Evolutionary conservation across 2,888 invertebrate genomes (phyloP).

Genomic region (Dasysyrphus tricinctus): DNA sequence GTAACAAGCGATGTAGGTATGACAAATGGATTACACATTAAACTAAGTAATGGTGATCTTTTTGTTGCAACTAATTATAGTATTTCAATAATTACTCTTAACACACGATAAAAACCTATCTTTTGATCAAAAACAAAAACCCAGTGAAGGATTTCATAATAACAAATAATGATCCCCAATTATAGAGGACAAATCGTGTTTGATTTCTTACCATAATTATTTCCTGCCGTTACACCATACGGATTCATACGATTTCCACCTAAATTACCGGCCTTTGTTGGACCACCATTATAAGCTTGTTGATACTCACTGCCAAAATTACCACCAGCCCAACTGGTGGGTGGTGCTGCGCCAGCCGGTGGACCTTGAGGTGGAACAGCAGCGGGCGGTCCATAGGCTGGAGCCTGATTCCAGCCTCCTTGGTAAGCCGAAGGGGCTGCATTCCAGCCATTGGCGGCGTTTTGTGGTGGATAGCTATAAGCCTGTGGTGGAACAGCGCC

Average conservation of each 20-base stretch:
- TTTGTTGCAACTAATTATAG: slow-evolving; percentile 3
- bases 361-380: slow-evolving; percentile 77
- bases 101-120: neutral
- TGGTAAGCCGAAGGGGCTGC: slow-evolving; percentile 77
- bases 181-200: slow-evolving; percentile 68
- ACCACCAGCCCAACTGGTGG: slow-evolving; percentile 71
- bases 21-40: slow-evolving; percentile 7
- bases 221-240: slow-evolving; percentile 81
- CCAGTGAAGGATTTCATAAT: slow-evolving; percentile 18
- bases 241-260: slow-evolving; percentile 88
- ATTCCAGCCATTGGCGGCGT: slow-evolving; percentile 75
- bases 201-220: slow-evolving; percentile 79
- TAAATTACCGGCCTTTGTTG: slow-evolving; percentile 89
- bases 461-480: slow-evolving; percentile 69
- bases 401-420: slow-evolving; percentile 69
- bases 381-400: slow-evolving; percentile 77
- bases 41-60: neutral
- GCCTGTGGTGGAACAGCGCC: slow-evolving; percentile 73
- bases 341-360: slow-evolving; percentile 71
- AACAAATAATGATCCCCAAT: slow-evolving; percentile 46
- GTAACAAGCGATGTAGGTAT: slow-evolving; percentile 5
- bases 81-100: neutral
- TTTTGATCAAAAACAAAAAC: neutral
- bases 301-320: slow-evolving; percentile 88
- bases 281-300: slow-evolving; percentile 92